Percentiles rank a stretch among this genome's conserved stretches.
Conservation (phyloP, 2,113 vertebrate species). For the Rhinolophus sinicus region DNA sequence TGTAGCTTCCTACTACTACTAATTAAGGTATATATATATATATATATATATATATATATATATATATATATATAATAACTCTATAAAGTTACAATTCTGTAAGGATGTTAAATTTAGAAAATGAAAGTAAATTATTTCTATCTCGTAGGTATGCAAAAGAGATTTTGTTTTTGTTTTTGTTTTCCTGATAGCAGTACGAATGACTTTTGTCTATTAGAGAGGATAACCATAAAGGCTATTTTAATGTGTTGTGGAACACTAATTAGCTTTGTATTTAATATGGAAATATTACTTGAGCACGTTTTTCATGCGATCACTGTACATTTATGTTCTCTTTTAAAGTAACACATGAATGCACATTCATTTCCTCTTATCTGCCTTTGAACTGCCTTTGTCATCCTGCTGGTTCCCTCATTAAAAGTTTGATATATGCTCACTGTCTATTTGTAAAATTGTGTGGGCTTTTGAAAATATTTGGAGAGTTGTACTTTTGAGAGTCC, state of each 20-base stretch:
- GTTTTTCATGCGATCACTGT: neutral
- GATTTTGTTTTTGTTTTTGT: too few relatives aligned
- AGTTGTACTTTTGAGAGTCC: neutral
- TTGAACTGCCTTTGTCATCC: neutral
- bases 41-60: too few relatives aligned
- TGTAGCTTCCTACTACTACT: neutral
- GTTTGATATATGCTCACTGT: neutral
- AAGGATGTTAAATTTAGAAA: slow-evolving; percentile 29
- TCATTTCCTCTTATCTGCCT: neutral
- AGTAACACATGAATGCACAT: neutral
- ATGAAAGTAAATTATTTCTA: slow-evolving; percentile 23
- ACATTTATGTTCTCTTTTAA: slow-evolving; percentile 40
- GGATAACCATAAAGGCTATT: neutral
- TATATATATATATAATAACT: neutral
- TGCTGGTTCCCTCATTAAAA: neutral
- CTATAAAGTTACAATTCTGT: neutral
- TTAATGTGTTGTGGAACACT: neutral
- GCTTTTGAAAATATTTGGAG: neutral
- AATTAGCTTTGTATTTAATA: neutral
- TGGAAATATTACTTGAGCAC: slow-evolving; percentile 1
- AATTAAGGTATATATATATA: neutral
- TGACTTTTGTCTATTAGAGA: neutral
- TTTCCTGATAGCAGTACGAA: neutral
- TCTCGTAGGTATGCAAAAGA: neutral
- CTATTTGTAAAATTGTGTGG: neutral